Evolutionary conservation across 2,113 vertebrate genomes (phyloP).

Genomic region (Rattus norvegicus): DNA sequence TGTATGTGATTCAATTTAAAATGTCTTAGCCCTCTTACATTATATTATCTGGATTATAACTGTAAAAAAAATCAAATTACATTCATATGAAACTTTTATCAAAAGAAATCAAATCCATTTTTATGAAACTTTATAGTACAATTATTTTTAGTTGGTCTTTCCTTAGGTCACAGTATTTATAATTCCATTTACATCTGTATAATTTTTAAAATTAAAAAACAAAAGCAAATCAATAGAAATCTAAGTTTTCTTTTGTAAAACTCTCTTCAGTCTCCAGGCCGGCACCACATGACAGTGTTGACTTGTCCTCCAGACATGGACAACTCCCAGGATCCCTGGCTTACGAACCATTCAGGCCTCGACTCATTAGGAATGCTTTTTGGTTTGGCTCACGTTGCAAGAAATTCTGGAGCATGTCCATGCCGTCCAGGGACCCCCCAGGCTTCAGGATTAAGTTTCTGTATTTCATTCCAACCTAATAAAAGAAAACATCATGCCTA

Average conservation of each 20-base stretch:
- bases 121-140: slow-evolving; percentile 78
- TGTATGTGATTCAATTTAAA: slow-evolving; percentile 74
- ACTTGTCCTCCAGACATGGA: slow-evolving; percentile 69
- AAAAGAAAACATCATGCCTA: slow-evolving; percentile 81
- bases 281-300: slow-evolving; percentile 69
- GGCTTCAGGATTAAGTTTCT: slow-evolving; percentile 93
- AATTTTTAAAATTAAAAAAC: slow-evolving; percentile 65
- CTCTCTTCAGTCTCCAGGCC: slow-evolving; percentile 76
- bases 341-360: slow-evolving; percentile 89
- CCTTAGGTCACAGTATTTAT: slow-evolving; percentile 72
- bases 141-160: slow-evolving; percentile 70
- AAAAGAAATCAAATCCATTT: slow-evolving; percentile 77
- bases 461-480: slow-evolving; percentile 95
- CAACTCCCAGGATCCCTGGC: slow-evolving; percentile 62
- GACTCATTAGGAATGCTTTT: slow-evolving; percentile 94
- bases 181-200: slow-evolving; percentile 75
- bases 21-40: slow-evolving; percentile 75
- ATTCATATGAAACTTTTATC: slow-evolving; percentile 79
- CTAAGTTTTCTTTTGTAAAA: slow-evolving; percentile 65
- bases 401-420: slow-evolving; percentile 94
- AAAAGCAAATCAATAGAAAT: slow-evolving; percentile 72
- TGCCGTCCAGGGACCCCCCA: slow-evolving; percentile 94
- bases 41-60: slow-evolving; percentile 69
- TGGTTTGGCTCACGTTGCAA: slow-evolving; percentile 92
- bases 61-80: slow-evolving; percentile 80